Percentiles rank a stretch among this genome's conserved stretches.
These are phyloP conservation scores for Labroides dimidiatus DNA, from an alignment of 2,797 vertebrate species.

Conservation along the genomic window DNA sequence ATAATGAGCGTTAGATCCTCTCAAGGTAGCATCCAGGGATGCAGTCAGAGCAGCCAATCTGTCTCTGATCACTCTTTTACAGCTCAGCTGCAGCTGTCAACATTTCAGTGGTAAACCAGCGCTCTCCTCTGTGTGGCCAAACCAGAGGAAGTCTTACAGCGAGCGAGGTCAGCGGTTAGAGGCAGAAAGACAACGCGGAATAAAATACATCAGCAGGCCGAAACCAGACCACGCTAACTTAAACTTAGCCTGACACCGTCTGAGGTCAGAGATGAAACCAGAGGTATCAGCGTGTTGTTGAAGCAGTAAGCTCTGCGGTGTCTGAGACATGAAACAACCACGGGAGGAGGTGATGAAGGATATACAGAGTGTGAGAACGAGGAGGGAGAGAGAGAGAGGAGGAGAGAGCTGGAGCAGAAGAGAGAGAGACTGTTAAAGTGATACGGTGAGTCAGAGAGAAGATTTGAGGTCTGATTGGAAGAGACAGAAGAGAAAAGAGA, in stretches of 20 bases:
- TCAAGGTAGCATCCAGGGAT: neutral
- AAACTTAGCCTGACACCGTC: neutral
- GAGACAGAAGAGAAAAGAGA: constrained; percentile 20
- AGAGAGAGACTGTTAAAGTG: neutral
- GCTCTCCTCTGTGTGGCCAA: constrained; percentile 12
- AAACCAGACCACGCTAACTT: neutral
- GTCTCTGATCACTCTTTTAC: neutral
- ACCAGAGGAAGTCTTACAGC: constrained; percentile 4
- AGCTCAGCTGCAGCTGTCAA: neutral
- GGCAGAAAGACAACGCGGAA: neutral
- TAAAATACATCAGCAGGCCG: neutral
- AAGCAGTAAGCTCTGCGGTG: neutral
- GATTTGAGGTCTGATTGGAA: constrained; percentile 1
- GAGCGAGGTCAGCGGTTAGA: constrained; percentile 21
- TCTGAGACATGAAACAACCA: constrained; percentile 24
- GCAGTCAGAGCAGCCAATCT: neutral
- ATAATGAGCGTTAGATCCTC: neutral
- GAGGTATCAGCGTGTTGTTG: neutral
- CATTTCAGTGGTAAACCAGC: constrained; percentile 9
- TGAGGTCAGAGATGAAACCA: constrained; percentile 4
- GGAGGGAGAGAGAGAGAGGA: neutral
- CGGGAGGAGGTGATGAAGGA: constrained; percentile 34
- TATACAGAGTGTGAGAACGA: constrained; percentile 24
- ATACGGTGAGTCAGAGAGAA: neutral
- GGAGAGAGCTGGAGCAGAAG: constrained; percentile 5